Evolutionary conservation across 2,888 invertebrate genomes (phyloP).

Genomic region (Leptinotarsa peninsularis): DNA sequence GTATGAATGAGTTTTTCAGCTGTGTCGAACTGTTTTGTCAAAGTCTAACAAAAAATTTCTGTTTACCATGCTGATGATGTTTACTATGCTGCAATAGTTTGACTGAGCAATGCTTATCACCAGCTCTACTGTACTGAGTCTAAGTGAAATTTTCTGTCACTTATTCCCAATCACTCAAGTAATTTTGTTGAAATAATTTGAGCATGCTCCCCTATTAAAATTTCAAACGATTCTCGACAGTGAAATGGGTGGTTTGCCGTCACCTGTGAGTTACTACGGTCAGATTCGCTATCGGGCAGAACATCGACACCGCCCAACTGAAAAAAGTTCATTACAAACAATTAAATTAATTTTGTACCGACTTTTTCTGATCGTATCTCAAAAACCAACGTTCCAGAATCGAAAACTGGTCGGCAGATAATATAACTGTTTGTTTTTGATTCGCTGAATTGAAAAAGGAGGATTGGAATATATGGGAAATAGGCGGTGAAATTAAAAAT

Average conservation of each 20-base stretch:
- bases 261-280: conserved; percentile 55
- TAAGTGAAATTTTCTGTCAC: no score
- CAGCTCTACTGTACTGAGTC: no score
- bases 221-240: conserved; percentile 57
- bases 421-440: conserved; percentile 23
- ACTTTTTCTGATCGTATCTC: conserved; percentile 35
- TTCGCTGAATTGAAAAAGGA: conserved; percentile 4
- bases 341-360: conserved; percentile 53
- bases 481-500: no score
- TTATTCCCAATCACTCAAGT: no score
- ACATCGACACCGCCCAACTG: conserved; percentile 48
- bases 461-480: no score
- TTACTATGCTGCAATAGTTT: no score
- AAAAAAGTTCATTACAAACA: conserved; percentile 50
- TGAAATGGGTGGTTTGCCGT: conserved; percentile 58
- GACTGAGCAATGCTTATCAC: no score
- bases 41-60: no score
- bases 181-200: no score
- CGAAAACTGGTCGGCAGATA: conserved; percentile 5
- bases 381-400: conserved; percentile 10
- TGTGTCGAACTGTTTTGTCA: no score
- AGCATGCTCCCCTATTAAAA: conserved; percentile 37
- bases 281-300: conserved; percentile 51
- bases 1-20: no score
- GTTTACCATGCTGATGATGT: no score